These are phyloP conservation scores for Drosophila melanosoma DNA, from an alignment of 2,888 invertebrate genomes.

Conservation along the genomic window DNA sequence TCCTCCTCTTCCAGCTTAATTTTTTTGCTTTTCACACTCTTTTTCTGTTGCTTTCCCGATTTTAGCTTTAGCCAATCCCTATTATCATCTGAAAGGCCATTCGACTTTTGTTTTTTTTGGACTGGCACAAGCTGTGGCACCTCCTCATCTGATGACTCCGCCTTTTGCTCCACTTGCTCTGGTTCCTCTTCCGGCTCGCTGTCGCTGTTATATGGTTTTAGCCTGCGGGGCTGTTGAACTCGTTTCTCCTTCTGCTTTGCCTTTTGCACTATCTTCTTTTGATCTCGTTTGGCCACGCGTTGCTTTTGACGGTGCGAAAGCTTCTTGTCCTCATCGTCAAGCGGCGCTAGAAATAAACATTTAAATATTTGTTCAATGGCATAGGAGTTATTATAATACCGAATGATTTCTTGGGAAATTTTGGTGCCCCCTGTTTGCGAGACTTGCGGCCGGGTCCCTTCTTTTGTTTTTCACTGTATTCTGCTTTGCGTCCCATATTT, in stretches of 20 bases:
- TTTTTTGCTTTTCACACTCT: conserved; percentile 37
- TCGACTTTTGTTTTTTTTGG: conserved; percentile 44
- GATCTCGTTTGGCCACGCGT: conserved; percentile 87
- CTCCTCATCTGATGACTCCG: conserved; percentile 68
- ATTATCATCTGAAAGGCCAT: conserved; percentile 90
- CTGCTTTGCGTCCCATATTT: conserved; percentile 94
- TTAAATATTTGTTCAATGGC: background rate
- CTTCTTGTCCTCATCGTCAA: conserved; percentile 86
- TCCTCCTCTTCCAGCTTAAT: conserved; percentile 49
- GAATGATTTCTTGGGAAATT: conserved; percentile 82
- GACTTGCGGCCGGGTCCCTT: conserved; percentile 95
- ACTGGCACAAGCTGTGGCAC: conserved; percentile 51
- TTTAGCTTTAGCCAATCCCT: conserved; percentile 88
- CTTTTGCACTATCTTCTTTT: conserved; percentile 85
- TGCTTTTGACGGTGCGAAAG: conserved; percentile 90
- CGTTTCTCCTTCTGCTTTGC: conserved; percentile 74
- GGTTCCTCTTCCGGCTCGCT: conserved; percentile 71
- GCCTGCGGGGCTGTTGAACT: conserved; percentile 47
- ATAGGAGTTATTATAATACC: conserved; percentile 65
- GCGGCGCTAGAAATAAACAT: conserved; percentile 79
- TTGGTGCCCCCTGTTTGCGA: conserved; percentile 93
- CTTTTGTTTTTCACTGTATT: conserved; percentile 90
- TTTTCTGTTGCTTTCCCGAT: conserved; percentile 84
- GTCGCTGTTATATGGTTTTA: conserved; percentile 80
- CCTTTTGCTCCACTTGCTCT: conserved; percentile 45